Evolutionary conservation across 2,888 invertebrate genomes (phyloP), one percentile per base, ranked within the genome.

Genomic region (Hypsopygia costalis): DNA sequence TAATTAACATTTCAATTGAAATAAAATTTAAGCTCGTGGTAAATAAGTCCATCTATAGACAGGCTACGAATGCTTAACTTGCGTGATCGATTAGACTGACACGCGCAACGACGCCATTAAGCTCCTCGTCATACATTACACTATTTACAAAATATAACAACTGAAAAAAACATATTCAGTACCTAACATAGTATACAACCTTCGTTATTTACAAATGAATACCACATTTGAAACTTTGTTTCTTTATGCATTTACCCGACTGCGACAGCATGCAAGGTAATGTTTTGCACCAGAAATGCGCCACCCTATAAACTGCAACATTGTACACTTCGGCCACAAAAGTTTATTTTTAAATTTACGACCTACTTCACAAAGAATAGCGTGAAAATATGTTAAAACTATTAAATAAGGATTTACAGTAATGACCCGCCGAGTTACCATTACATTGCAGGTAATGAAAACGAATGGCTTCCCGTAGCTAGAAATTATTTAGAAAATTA

Each of bases 341-440:
- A 33, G 35, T 29, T 36, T 44, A 40, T 44, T 43, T 43, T 34
- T 21, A 34, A 33, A 16, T 44, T 31, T 36, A 44, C 37, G 40
- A 20, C 22, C 6, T 22, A 37, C 31, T 40, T 34, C 30, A 29
- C 28, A 11, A 33, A 22, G 29, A 40, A 40, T 34, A 25, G 34
- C 40, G 34, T 40, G 36, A 40, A 44, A 44, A 44, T 27, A 35
- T 34, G 44, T 36, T 34, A 37, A 34, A 25, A 20, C 42, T 16
- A 16, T 16, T 16, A 16, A 22, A 21, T 34, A 29, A 29, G 29
- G 29, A 10, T 29, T 27, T 29, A 29, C n/a, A 9, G 9, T 29
- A 29, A 29, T 29, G 29, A 11, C 10, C 11, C 6, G n/a, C n/a
- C 9, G 11, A 11, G 29, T 29, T 9, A 29, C 9, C 9, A 9